phyloP scores from a whole-genome alignment of 2,797 vertebrate species.

The Sebastes matsubarae region DNA sequence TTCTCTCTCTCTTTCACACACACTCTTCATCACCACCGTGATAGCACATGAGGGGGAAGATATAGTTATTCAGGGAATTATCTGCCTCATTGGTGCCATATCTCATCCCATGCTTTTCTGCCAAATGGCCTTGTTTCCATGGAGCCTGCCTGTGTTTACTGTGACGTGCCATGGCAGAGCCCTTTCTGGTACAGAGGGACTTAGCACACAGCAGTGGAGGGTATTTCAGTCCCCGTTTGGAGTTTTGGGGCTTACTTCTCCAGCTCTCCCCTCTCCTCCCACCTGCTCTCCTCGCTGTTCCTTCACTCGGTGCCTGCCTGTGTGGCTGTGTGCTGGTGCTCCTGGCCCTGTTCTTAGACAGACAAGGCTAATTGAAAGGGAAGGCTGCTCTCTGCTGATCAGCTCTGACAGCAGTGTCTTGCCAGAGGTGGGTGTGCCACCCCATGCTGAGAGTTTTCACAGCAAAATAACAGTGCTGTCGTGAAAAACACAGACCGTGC shows the following conservation, averaged over 20 bases:
- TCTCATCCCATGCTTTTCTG: constrained; percentile 70
- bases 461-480: constrained; percentile 75
- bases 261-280: constrained; percentile 71
- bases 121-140: constrained; percentile 77
- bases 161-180: constrained; percentile 74
- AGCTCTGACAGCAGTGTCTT: constrained; percentile 80
- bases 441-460: constrained; percentile 82
- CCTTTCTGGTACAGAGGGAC: constrained; percentile 72
- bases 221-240: constrained; percentile 77
- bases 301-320: constrained; percentile 63
- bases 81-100: constrained; percentile 79
- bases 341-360: constrained; percentile 77
- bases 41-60: constrained; percentile 72
- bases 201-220: constrained; percentile 77
- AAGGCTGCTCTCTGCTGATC: constrained; percentile 83
- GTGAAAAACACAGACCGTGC: constrained; percentile 70
- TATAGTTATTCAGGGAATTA: constrained; percentile 81
- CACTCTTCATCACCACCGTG: constrained; percentile 54
- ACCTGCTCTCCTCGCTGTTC: constrained; percentile 78
- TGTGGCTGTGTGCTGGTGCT: constrained; percentile 65
- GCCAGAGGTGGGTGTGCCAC: constrained; percentile 82
- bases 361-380: constrained; percentile 86
- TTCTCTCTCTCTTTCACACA: constrained; percentile 25
- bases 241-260: constrained; percentile 78
- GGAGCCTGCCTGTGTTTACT: constrained; percentile 78